Evolutionary conservation across 2,113 vertebrate species (phyloP).

Genomic region (Colossoma macropomum): DNA sequence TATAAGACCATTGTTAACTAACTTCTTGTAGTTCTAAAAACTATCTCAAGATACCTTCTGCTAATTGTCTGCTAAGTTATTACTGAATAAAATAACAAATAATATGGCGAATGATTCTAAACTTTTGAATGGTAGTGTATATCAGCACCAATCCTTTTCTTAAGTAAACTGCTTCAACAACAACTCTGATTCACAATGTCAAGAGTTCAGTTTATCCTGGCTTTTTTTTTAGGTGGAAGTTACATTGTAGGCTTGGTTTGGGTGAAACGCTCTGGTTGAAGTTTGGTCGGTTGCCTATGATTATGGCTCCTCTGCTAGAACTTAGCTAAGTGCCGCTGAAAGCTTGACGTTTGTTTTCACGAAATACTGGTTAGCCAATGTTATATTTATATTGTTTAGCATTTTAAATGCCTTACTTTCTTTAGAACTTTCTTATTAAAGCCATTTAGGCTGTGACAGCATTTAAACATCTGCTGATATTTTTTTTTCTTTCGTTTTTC

Average conservation of each 20-base stretch:
- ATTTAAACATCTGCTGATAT: neutral
- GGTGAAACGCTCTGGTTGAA: constrained; percentile 29
- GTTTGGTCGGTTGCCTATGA: constrained; percentile 32
- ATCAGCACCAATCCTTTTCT: neutral
- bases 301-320: constrained; percentile 34
- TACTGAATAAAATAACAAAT: too few species aligned
- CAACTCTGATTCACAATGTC: neutral
- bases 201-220: neutral
- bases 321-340: constrained; percentile 15
- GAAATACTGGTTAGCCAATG: neutral
- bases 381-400: neutral
- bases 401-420: constrained; percentile 13
- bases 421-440: constrained; percentile 16
- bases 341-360: constrained; percentile 11
- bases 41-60: too few species aligned
- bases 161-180: neutral
- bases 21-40: too few species aligned
- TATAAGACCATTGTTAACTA: too few species aligned
- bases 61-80: too few species aligned
- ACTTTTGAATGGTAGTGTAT: neutral
- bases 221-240: neutral
- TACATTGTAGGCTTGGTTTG: neutral
- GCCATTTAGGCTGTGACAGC: neutral
- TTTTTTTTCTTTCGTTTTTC: constrained; percentile 2
- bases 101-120: too few species aligned